Evolutionary conservation across 2,797 vertebrate species (phyloP).

Genomic region (Acipenser ruthenus): DNA sequence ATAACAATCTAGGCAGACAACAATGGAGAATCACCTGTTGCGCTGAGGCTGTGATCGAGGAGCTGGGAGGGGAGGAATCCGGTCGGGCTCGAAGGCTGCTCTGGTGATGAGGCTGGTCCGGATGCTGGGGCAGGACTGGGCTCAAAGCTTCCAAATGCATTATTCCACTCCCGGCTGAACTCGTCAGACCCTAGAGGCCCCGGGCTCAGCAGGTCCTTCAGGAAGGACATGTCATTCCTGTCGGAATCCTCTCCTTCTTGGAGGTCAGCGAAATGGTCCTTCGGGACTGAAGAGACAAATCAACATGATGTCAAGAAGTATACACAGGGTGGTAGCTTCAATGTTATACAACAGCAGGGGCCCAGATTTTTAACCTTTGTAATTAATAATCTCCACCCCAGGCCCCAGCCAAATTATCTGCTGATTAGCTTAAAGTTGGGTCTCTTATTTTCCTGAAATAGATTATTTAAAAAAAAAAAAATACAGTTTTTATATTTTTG

Average conservation of each 20-base stretch:
- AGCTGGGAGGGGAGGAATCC: constrained; percentile 77
- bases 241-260: constrained; percentile 59
- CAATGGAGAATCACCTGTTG: constrained; percentile 43
- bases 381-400: no score
- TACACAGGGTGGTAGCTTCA: not conserved
- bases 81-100: constrained; percentile 44
- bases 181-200: constrained; percentile 44
- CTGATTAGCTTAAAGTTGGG: no score
- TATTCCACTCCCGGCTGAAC: constrained; percentile 56
- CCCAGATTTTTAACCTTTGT: no score
- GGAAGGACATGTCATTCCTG: constrained; percentile 66
- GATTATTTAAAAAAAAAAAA: no score
- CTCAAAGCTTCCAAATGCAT: constrained; percentile 51
- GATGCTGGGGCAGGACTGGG: constrained; percentile 17
- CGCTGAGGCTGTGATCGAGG: constrained; percentile 69
- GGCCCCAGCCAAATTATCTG: no score
- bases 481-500: no score
- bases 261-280: constrained; percentile 39
- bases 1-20: not conserved
- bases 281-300: constrained; percentile 25
- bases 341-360: not conserved
- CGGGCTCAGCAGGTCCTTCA: constrained; percentile 60
- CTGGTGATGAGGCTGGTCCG: constrained; percentile 18
- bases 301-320: not conserved
- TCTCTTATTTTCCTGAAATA: not conserved